Evolutionary conservation across 64 coral and sea anemone genomes (phyloP), one percentile per base, ranked within the genome.

Genomic region (Pocillopora damicornis): DNA sequence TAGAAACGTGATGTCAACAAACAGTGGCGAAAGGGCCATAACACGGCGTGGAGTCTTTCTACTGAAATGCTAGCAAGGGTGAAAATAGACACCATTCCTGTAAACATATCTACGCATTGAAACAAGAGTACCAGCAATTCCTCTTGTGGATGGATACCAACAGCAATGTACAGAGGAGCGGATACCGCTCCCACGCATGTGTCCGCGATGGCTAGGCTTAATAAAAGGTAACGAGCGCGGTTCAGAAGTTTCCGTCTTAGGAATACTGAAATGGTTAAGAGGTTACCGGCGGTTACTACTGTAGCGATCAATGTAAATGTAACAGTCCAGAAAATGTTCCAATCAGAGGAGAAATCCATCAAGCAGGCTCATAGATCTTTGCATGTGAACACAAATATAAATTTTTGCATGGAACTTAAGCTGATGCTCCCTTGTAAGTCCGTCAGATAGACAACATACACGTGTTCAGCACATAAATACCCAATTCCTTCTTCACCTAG

Each of bases 91-190:
- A 77, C 20, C 15, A 77, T 42, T 51, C 75, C 75, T 5, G 75
- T 77, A 17, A 58, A 77, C 22, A 77, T 77, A 11, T 77, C 75
- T 17, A 77, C 37, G 57, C 75, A 77, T 58, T 77, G 75, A 20
- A 77, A 77, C 17, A 42, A 0, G 12, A 77, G 45, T 23, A 58
- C 57, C 75, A 77, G 17, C 6, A 58, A 18, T 11, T 4, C 7
- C 1, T 77, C 20, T 4, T 38, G 45, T 2, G 35, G 1, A 42
- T 57, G 42, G 57, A 77, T 57, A 11, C 75, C 75, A 77, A 77
- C 38, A 77, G 75, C 75, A n/a, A 77, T 77, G 75, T 77, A 77
- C 38, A 77, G 75, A 57, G 75, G 75, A 22, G 56, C 75, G 4
- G 75, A 38, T 51, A 77, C 17, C 1, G 75, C 37, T 77, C 75